phyloP scores from a whole-genome alignment of 2,113 vertebrate species.

The human (Homo sapiens) region DNA sequence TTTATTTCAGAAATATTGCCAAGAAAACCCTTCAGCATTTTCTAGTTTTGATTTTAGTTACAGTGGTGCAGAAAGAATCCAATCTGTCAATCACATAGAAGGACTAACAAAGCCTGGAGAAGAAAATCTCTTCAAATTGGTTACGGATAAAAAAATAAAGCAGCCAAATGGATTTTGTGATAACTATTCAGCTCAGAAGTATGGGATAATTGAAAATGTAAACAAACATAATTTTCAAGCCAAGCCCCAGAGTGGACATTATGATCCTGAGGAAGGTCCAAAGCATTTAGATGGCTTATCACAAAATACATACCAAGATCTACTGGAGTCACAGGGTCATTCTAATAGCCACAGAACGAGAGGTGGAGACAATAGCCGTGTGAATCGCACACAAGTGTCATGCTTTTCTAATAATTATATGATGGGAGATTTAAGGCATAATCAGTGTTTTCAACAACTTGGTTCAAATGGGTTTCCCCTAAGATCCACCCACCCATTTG shows the following conservation, averaged over 20 bases:
- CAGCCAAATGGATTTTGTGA: slow-evolving; percentile 84
- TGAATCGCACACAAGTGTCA: slow-evolving; percentile 74
- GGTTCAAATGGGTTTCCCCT: slow-evolving; percentile 75
- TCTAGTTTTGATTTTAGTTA: slow-evolving; percentile 81
- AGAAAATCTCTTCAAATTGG: slow-evolving; percentile 81
- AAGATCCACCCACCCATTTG: slow-evolving; percentile 72
- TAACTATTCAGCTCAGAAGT: slow-evolving; percentile 81
- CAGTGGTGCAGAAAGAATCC: slow-evolving; percentile 78
- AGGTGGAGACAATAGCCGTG: slow-evolving; percentile 71
- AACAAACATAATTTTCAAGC: slow-evolving; percentile 82
- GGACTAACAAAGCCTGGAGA: slow-evolving; percentile 80
- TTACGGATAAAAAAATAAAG: slow-evolving; percentile 86
- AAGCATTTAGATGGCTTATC: slow-evolving; percentile 76
- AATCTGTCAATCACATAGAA: slow-evolving; percentile 78
- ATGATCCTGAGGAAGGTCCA: slow-evolving; percentile 80
- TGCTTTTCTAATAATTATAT: slow-evolving; percentile 77
- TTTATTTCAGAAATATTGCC: slow-evolving; percentile 83
- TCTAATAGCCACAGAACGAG: slow-evolving; percentile 80
- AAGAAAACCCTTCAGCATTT: slow-evolving; percentile 79
- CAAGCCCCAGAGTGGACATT: slow-evolving; percentile 78
- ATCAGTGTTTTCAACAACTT: slow-evolving; percentile 77
- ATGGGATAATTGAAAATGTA: slow-evolving; percentile 79
- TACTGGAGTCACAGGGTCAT: slow-evolving; percentile 79
- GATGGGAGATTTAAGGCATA: slow-evolving; percentile 81
- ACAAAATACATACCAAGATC: slow-evolving; percentile 80